phyloP scores from a whole-genome alignment of 1,140 invertebrate genomes.

The Lepidotrigona ventralis region DNA sequence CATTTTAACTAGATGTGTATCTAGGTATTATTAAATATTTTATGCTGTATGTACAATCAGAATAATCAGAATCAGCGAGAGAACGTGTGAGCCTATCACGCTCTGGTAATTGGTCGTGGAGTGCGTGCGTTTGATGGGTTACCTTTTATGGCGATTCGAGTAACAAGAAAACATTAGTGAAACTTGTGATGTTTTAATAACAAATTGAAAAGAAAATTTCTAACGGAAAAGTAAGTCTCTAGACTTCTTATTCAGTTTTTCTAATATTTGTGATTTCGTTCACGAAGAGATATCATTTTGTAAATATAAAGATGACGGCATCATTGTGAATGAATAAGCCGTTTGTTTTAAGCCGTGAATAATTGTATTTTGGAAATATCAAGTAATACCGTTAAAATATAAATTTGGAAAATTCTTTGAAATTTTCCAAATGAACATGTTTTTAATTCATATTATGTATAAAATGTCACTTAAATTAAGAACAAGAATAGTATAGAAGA shows the following conservation, averaged over 20 bases:
- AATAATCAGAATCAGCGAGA: neutral
- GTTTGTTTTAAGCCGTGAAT: conserved; percentile 22
- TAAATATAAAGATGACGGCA: conserved; percentile 76
- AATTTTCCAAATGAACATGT: neutral
- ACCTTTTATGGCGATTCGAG: conserved; percentile 78
- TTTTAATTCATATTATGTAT: neutral
- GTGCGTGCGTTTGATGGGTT: conserved; percentile 67
- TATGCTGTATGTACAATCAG: neutral
- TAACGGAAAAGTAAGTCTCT: conserved; percentile 26
- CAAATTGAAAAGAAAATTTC: conserved; percentile 22
- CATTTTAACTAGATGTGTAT: neutral
- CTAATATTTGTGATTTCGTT: conserved; percentile 7
- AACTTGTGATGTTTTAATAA: conserved; percentile 68
- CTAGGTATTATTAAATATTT: neutral
- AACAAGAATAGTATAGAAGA: neutral
- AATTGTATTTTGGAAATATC: conserved; percentile 6
- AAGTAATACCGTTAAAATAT: neutral
- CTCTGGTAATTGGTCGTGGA: conserved; percentile 37
- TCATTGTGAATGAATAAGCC: conserved; percentile 53
- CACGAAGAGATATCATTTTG: conserved; percentile 39
- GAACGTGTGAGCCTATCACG: conserved; percentile 8
- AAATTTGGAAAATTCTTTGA: neutral
- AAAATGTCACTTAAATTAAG: neutral
- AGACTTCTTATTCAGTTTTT: neutral
- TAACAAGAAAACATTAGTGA: conserved; percentile 66